Evolutionary conservation across 2,797 vertebrate genomes (phyloP).

Genomic region (Chelon auratus): DNA sequence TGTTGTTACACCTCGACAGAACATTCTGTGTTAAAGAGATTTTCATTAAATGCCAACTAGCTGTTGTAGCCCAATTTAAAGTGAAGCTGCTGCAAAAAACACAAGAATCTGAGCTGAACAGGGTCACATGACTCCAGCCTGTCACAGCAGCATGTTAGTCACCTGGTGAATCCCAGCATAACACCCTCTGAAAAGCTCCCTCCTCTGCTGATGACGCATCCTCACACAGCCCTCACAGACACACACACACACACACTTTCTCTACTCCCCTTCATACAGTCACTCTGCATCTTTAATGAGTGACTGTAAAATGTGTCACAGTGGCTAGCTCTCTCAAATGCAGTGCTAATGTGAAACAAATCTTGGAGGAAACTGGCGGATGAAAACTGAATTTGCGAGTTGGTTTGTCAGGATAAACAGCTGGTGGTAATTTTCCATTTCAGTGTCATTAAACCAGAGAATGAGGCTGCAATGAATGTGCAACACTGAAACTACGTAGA

Average conservation of each 20-base stretch:
- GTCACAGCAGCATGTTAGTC: conserved; percentile 35
- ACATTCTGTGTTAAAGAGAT: too few relatives aligned
- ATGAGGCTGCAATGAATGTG: too few relatives aligned
- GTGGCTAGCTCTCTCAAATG: neutral
- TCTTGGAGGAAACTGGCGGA: neutral
- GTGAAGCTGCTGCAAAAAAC: neutral
- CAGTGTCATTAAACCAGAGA: too few relatives aligned
- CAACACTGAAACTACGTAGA: too few relatives aligned
- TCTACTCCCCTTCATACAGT: conserved; percentile 11
- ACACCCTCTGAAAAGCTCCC: conserved; percentile 30
- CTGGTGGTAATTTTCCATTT: too few relatives aligned
- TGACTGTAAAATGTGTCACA: conserved; percentile 6
- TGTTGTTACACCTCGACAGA: too few relatives aligned
- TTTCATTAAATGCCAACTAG: too few relatives aligned
- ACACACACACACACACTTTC: neutral
- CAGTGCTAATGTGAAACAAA: neutral
- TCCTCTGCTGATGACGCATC: conserved; percentile 54
- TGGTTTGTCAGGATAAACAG: too few relatives aligned
- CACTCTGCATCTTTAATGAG: conserved; percentile 21
- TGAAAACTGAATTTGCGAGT: too few relatives aligned
- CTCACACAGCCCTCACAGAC: conserved; percentile 2
- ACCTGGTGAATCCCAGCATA: conserved; percentile 32
- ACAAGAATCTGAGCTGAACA: neutral
- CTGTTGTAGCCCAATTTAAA: neutral
- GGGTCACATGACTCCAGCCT: conserved; percentile 30